These are phyloP conservation scores for Gallinago solitaria DNA, from an alignment of 2,797 vertebrate species.

Conservation along the genomic window DNA sequence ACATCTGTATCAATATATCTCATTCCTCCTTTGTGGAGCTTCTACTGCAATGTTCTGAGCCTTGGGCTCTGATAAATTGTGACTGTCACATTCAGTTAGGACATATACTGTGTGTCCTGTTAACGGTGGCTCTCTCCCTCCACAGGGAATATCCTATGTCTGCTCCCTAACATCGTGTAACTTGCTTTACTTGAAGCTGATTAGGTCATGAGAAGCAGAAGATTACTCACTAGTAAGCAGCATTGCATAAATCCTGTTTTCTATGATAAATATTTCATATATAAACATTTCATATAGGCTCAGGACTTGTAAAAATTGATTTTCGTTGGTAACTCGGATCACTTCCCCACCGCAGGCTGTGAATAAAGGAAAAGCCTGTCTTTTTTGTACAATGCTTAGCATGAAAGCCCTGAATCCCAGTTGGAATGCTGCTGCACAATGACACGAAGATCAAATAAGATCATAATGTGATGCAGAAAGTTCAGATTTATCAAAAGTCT, in stretches of 20 bases:
- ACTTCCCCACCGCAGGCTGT: neutral
- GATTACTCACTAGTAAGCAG: neutral
- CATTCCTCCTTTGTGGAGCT: neutral
- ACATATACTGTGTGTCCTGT: neutral
- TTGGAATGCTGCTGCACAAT: neutral
- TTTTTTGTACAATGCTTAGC: neutral
- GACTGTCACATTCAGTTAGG: neutral
- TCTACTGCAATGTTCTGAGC: neutral
- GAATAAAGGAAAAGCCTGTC: neutral
- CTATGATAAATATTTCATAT: slow-evolving; percentile 32
- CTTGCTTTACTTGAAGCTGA: slow-evolving; percentile 37
- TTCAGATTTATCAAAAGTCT: neutral
- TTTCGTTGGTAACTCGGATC: neutral
- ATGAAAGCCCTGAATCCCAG: neutral
- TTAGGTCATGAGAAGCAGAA: slow-evolving; percentile 25
- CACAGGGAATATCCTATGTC: neutral
- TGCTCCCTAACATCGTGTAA: slow-evolving; percentile 24
- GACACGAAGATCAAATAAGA: neutral
- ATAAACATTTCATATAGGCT: neutral
- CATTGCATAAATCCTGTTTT: neutral
- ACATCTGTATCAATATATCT: slow-evolving; percentile 2
- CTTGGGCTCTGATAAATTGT: slow-evolving; percentile 20
- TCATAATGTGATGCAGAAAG: neutral
- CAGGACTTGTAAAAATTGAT: slow-evolving; percentile 24
- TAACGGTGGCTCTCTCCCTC: neutral